Evolutionary conservation across 2,888 invertebrate genomes (phyloP).

Genomic region (Andrena bucephala): DNA sequence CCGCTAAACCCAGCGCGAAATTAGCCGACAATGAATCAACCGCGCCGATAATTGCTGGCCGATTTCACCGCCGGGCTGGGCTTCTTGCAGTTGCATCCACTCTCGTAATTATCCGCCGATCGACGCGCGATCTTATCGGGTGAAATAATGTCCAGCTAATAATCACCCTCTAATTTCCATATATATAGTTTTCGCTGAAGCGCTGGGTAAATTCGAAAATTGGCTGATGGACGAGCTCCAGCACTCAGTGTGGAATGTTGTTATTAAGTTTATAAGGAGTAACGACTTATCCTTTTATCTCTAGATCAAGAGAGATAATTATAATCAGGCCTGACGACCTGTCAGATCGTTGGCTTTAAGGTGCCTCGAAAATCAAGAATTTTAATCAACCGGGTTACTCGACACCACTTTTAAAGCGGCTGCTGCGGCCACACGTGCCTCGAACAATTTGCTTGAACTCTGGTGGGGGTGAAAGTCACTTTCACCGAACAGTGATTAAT

Average conservation of each 20-base stretch:
- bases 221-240: background rate
- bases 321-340: background rate
- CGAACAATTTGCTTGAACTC: background rate
- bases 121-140: slow-evolving; percentile 26
- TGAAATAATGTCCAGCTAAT: background rate
- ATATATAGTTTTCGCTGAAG: background rate
- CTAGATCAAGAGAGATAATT: background rate
- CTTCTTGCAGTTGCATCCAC: background rate
- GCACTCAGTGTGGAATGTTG: background rate
- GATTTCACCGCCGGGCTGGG: background rate
- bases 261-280: background rate
- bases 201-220: background rate
- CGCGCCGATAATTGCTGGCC: slow-evolving; percentile 13
- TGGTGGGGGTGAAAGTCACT: slow-evolving; percentile 22
- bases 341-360: background rate
- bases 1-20: slow-evolving; percentile 11
- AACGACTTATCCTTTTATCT: slow-evolving; percentile 1
- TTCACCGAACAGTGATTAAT: slow-evolving; percentile 6
- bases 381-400: background rate
- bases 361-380: background rate
- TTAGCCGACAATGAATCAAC: slow-evolving; percentile 27
- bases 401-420: background rate
- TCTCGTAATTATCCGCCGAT: slow-evolving; percentile 7
- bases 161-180: slow-evolving; percentile 11
- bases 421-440: slow-evolving; percentile 1